These are phyloP conservation scores for Porites lobata DNA, from an alignment of 92 coral and sea anemone genomes.

Conservation along the genomic window DNA sequence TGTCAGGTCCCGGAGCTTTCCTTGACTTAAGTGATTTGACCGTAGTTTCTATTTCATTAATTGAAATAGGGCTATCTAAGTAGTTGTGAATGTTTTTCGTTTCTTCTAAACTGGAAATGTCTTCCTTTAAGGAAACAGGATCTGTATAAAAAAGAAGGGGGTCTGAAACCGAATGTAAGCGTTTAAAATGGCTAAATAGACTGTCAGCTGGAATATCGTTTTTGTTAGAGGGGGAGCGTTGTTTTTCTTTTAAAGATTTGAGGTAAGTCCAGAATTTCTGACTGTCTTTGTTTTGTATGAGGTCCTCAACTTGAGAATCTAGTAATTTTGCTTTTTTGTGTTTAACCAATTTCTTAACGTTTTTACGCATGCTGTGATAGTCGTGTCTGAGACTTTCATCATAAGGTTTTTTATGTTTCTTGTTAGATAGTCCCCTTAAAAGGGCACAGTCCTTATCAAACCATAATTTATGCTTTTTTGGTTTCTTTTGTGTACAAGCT, in stretches of 20 bases:
- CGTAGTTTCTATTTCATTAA: not conserved
- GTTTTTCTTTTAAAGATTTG: not conserved
- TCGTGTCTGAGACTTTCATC: slow-evolving; percentile 1
- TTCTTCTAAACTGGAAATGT: not conserved
- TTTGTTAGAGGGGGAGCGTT: not conserved
- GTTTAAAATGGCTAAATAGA: not conserved
- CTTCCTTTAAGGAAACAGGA: not conserved
- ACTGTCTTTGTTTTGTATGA: not conserved
- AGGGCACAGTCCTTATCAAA: not conserved
- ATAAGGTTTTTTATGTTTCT: not conserved
- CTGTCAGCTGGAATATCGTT: not conserved
- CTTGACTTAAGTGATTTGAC: not conserved
- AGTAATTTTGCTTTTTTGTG: not conserved
- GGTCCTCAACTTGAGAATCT: not conserved
- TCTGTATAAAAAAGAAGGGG: not conserved
- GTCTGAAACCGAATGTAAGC: not conserved
- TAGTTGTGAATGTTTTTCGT: not conserved
- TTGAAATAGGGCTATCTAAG: not conserved
- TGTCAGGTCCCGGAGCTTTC: not conserved
- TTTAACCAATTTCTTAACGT: not conserved
- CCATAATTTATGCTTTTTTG: not conserved
- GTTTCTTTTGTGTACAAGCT: not conserved
- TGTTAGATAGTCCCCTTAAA: no score
- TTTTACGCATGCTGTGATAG: not conserved
- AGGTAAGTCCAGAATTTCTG: not conserved